Evolutionary conservation across 2,113 vertebrate genomes (phyloP), one percentile per base, ranked within the genome.

Genomic region (Beaufortia kweichowensis): DNA sequence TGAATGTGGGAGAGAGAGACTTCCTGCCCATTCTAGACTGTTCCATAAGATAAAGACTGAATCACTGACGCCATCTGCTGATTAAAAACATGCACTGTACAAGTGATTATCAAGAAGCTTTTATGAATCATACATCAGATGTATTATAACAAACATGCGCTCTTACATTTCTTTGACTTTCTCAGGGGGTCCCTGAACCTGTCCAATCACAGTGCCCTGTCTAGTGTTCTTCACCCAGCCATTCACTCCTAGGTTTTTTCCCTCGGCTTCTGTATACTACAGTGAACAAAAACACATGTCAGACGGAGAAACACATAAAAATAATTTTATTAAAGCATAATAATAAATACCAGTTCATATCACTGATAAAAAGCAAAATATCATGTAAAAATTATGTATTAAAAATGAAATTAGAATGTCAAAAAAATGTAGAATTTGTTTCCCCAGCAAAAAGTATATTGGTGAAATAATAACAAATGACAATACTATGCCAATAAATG

Each of bases 181-280:
- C 4, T 94, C 93, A 53, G 89, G 82, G 0, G 92, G 92, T 46
- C 95, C 95, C 72, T 97, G 95, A 43, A 96, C 89, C 79, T 96
- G 95, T 39, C 95, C 95, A 0, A 88, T 89, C 79, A 97, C 95
- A 0, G 94, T 95, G 33, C 95, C 95, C 82, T 93, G 87, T 50
- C 92, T 88, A 79, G 95, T 95, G 63, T 97, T 97, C 89, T 94
- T 96, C 83, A 97, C 94, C 95, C 95, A 97, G 84, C 95, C 95
- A 59, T 92, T 94, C 67, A 97, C 89, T 63, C 95, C 94, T 41
- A 92, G 86, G 78, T 92, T 94, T 81, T 83, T 91, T 17, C 94
- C 95, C 68, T 96, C 91, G 46, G 85, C 92, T 86, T 96, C 95
- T 0, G 95, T 93, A 84, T 97, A 95, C 95, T 97, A 87, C 21